Evolutionary conservation across 1,140 invertebrate genomes (phyloP), one percentile per base, ranked within the genome.

Genomic region (Tenebrio molitor): DNA sequence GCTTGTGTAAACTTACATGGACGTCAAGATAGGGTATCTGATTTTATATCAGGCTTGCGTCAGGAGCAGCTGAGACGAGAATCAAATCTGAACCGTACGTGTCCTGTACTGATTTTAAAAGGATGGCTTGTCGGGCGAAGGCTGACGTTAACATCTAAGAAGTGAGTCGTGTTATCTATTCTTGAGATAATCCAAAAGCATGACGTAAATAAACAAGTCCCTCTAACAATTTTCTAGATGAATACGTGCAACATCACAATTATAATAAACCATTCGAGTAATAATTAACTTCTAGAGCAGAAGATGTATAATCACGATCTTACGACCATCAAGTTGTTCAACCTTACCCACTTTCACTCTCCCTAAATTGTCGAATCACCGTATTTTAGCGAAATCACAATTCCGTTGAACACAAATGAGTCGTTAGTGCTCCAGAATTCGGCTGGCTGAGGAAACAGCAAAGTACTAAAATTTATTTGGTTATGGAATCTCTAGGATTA

Each of bases 361-460:
- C n/a, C 25, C 64, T 66, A 66, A 66, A 66, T 66, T 66, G 64
- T 66, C 64, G 64, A 66, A 66, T 66, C 64, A 66, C 64, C 34
- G 64, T 66, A 66, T 66, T 66, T 66, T 66, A 66, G 64, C 64
- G 17, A 66, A 44, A 66, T 66, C 64, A 66, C 64, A 66, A 66
- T 66, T 66, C 64, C 64, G 64, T 66, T 66, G 64, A 66, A 66
- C 64, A 44, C 64, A 66, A 66, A 66, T 66, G 64, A 66, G 64
- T 66, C 64, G 39, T 66, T 66, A 66, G 64, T 66, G 64, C 64
- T 44, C 64, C 25, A 66, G 64, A 44, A 42, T 44, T 66, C 23
- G 64, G 42, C 64, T 41, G 64, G 64, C 42, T 44, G 42, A 44
- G 64, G 42, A 66, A 66, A 66, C 36, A 66, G 64, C 36, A 41